Evolutionary conservation across 2,797 vertebrate species (phyloP), one percentile per base, ranked within the genome.

Genomic region (Poecilia velifera): DNA sequence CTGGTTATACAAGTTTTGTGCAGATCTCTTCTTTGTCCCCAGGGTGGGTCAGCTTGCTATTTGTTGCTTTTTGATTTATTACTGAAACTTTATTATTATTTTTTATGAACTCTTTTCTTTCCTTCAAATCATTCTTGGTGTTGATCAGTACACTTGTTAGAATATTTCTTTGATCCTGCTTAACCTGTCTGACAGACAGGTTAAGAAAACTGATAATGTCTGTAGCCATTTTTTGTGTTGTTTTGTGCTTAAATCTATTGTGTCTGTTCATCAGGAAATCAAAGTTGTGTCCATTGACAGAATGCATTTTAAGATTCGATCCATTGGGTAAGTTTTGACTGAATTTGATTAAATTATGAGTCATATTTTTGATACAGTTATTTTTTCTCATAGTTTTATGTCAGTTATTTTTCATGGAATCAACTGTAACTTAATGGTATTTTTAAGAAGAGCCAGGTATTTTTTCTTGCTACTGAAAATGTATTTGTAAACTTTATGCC

Each of bases 1-100:
- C 79, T 99, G 98, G 98, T 95, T 99, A 55, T 99, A 96, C 91
- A 99, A 98, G 88, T 99, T 99, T 92, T 96, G 97, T 79, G 98
- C 97, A 28, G 96, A 99, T 57, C 90, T 96, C n/a, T 99, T 97
- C 90, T 99, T 99, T 85, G 64, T 99, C 85, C 97, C 98, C n/a
- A 96, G 98, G 96, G 98, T 99, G 87, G 96, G 96, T 85, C 9
- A 73, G n/a, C 70, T 70, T 8, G 2, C 68, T 22, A 68, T 0
- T 62, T 46, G 2, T 76, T 4, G 28, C 12, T n/a, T 12, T n/a
- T 53, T 74, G 34, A 39, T 25, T 43, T n/a, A 18, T 73, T 78
- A 9, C 7, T 2, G 0, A 28, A 43, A 31, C 0, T 68, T 39
- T 7, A 9, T 41, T 7, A 9, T 41, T 20, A 6, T 18, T 62